A percentile compares a stretch with the other conserved stretches of the same genome.
phyloP scores from a whole-genome alignment of 2,113 vertebrate species.

The Microtus richardsoni region DNA sequence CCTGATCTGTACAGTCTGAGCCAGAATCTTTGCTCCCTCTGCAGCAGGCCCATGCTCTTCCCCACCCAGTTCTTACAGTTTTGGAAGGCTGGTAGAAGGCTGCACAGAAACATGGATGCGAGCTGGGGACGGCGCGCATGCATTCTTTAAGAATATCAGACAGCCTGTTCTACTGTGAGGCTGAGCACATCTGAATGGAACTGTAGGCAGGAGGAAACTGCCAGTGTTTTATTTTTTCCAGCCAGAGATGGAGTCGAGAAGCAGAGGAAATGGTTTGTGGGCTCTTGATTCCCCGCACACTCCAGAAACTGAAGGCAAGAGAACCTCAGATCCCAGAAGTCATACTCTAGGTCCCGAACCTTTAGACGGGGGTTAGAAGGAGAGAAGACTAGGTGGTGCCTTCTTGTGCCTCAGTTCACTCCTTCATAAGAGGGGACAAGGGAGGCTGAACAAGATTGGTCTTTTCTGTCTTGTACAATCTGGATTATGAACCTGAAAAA shows the following conservation, averaged over 20 bases:
- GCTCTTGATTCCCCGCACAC: neutral
- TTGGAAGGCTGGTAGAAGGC: conserved; percentile 52
- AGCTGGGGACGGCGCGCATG: neutral
- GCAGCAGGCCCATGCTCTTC: neutral
- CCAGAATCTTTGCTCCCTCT: conserved; percentile 25
- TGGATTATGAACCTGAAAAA: neutral
- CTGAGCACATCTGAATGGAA: neutral
- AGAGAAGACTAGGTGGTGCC: neutral
- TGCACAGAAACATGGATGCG: neutral
- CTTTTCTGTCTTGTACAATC: neutral
- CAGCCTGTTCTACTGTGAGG: neutral
- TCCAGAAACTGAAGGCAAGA: neutral
- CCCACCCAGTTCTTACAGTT: neutral
- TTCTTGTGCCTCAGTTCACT: neutral
- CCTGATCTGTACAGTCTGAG: conserved; percentile 4
- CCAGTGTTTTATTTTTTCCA: neutral
- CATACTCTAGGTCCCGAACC: neutral
- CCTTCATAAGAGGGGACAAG: neutral
- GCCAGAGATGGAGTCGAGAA: neutral
- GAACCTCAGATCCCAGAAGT: neutral
- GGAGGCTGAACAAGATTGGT: too few species aligned
- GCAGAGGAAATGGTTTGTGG: neutral
- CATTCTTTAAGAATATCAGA: conserved; percentile 10
- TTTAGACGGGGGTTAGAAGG: too few species aligned
- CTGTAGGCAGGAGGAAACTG: conserved; percentile 57